A percentile compares a stretch with the other conserved stretches of the same genome.
Evolutionary conservation across 2,888 invertebrate species (phyloP).

Genomic region (Litoditis marina): DNA sequence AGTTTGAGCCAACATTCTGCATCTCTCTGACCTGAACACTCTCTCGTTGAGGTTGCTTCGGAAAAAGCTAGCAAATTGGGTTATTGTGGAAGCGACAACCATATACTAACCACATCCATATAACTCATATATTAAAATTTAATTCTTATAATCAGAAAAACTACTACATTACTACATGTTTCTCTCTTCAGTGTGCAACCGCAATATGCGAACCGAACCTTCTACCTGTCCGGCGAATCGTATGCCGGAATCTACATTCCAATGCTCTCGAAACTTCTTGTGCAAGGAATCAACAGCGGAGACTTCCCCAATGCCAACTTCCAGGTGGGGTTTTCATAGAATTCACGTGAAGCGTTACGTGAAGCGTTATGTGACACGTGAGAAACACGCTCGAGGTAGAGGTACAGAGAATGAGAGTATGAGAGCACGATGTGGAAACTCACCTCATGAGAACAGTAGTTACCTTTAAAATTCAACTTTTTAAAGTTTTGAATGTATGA

Average conservation of each 20-base stretch:
- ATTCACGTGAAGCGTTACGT: neutral
- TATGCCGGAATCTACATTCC: conserved; percentile 65
- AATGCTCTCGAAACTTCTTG: conserved; percentile 61
- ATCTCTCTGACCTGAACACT: too few relatives aligned
- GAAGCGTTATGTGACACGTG: neutral
- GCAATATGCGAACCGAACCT: conserved; percentile 62
- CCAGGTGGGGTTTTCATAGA: conserved; percentile 23
- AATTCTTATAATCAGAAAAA: too few relatives aligned
- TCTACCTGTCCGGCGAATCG: conserved; percentile 65
- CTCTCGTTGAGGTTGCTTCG: too few relatives aligned
- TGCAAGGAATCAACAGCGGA: conserved; percentile 38
- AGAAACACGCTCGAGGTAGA: too few relatives aligned
- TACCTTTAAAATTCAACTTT: neutral
- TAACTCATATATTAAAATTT: too few relatives aligned
- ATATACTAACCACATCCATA: too few relatives aligned
- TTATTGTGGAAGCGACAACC: too few relatives aligned
- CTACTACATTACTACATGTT: neutral
- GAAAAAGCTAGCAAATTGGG: too few relatives aligned
- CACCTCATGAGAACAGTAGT: too few relatives aligned
- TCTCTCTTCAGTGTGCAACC: conserved; percentile 53
- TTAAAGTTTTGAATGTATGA: neutral
- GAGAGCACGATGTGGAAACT: neutral
- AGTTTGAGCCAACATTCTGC: too few relatives aligned
- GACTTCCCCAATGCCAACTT: conserved; percentile 39
- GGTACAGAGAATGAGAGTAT: too few relatives aligned